phyloP scores from a whole-genome alignment of 2,888 invertebrate species.

The Cantharis flavilabris region DNA sequence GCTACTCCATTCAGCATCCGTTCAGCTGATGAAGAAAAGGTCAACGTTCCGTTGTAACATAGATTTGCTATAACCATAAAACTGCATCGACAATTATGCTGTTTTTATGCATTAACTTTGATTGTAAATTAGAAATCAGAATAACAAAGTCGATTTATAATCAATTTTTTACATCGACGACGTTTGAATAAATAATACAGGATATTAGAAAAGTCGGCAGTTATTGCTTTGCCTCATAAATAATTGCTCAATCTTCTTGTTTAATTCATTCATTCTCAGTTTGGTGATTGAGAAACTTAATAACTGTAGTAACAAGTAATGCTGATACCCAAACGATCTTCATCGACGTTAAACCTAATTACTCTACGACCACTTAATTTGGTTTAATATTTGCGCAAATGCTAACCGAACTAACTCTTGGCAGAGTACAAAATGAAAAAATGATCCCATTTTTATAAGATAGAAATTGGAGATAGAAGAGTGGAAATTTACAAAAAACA shows the following conservation, averaged over 20 bases:
- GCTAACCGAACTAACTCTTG: background rate
- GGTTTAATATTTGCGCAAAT: too few relatives aligned
- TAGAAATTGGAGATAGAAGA: background rate
- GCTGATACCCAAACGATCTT: too few relatives aligned
- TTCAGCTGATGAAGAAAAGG: constrained; percentile 21
- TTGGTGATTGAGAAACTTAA: background rate
- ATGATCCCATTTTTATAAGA: background rate
- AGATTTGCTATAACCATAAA: constrained; percentile 22
- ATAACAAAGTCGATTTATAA: background rate
- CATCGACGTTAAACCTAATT: too few relatives aligned
- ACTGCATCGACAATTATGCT: constrained; percentile 1
- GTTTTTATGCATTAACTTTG: background rate
- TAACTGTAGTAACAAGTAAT: background rate
- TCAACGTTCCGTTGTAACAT: constrained; percentile 25
- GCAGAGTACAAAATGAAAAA: background rate
- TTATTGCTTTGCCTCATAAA: background rate
- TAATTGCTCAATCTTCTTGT: background rate
- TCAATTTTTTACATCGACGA: background rate
- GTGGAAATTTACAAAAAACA: background rate
- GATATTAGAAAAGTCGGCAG: background rate
- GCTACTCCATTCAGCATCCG: constrained; percentile 25
- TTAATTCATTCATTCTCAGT: background rate
- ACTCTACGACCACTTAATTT: too few relatives aligned
- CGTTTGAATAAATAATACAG: background rate
- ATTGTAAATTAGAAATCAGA: constrained; percentile 1